These are phyloP conservation scores for Sitobion miscanthi DNA, from an alignment of 1,140 invertebrate genomes.

Conservation along the genomic window DNA sequence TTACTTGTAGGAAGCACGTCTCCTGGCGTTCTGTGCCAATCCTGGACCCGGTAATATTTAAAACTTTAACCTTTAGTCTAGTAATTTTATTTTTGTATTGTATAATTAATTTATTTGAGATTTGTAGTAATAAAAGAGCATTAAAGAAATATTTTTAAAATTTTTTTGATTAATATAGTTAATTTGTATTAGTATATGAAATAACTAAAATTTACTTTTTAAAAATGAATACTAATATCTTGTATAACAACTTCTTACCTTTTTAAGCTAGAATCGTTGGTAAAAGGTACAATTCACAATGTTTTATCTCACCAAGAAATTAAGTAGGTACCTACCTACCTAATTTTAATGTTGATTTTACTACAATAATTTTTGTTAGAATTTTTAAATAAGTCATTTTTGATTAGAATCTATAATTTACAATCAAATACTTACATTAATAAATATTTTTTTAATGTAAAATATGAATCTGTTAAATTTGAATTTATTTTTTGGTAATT, in stretches of 20 bases:
- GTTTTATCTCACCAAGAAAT: not conserved
- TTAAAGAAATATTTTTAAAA: not conserved
- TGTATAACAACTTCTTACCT: not conserved
- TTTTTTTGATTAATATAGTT: not conserved
- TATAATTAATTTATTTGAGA: too few species aligned
- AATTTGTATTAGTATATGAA: too few species aligned
- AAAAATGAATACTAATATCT: not conserved
- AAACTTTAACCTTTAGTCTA: not conserved
- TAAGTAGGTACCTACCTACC: not conserved
- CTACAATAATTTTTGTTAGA: not conserved
- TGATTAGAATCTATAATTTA: not conserved
- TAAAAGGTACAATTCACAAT: not conserved
- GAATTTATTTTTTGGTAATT: not conserved
- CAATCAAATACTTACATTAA: too few species aligned
- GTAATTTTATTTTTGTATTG: not conserved
- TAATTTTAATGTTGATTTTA: not conserved
- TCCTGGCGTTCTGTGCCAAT: conserved; percentile 47
- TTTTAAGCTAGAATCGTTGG: not conserved
- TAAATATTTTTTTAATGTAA: not conserved
- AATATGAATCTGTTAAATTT: not conserved
- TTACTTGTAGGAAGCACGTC: conserved; percentile 45
- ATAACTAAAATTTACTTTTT: too few species aligned
- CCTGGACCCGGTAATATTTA: conserved; percentile 44
- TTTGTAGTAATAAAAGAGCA: too few species aligned
- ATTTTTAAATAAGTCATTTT: too few species aligned